These are phyloP conservation scores for Emydoidea blandingii DNA, from an alignment of 2,797 vertebrate genomes.

Conservation along the genomic window DNA sequence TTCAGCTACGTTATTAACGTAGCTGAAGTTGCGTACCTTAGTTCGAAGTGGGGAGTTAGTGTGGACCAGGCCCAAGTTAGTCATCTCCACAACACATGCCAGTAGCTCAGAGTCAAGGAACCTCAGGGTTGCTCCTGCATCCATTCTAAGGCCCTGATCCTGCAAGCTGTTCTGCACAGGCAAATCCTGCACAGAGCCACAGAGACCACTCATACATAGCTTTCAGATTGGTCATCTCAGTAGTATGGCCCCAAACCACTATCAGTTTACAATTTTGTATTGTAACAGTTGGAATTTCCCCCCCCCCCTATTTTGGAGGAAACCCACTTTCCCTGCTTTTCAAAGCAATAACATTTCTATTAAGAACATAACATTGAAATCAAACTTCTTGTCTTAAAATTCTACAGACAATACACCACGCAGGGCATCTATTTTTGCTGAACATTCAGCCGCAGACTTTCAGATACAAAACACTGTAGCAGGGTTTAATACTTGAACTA, in stretches of 20 bases:
- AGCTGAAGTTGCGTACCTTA: no score
- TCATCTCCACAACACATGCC: neutral
- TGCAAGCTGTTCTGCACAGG: neutral
- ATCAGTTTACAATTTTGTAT: neutral
- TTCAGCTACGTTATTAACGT: no score
- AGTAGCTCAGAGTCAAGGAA: neutral
- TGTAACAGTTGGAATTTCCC: neutral
- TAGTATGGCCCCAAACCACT: neutral
- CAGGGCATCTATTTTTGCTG: neutral
- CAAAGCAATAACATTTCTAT: neutral
- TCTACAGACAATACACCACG: neutral
- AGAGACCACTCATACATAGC: neutral
- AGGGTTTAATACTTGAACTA: neutral
- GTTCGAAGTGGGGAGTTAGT: no score
- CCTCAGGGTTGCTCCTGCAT: neutral
- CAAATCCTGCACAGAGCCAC: neutral
- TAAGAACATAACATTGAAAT: neutral
- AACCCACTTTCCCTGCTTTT: neutral
- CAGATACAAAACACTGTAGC: neutral
- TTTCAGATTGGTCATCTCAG: neutral
- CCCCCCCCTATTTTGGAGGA: neutral
- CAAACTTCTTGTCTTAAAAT: neutral
- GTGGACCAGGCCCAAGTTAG: neutral
- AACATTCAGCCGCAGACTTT: neutral
- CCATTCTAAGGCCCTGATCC: neutral